Evolutionary conservation across 2,888 invertebrate species (phyloP).

Genomic region (Xanthia togata): DNA sequence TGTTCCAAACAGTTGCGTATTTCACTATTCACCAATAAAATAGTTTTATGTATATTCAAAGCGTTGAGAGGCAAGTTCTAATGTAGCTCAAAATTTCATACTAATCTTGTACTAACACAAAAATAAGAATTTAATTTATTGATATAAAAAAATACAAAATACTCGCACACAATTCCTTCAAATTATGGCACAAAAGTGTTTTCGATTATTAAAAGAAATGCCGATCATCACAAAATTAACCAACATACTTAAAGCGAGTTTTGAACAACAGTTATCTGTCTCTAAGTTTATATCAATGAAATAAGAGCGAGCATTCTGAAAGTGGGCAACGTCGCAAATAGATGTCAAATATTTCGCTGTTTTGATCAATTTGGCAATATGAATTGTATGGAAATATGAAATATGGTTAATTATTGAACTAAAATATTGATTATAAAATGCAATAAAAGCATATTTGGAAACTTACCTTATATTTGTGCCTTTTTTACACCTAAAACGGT

Average conservation of each 20-base stretch:
- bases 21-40: constrained; percentile 13
- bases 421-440: too few species aligned
- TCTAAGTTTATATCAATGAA: constrained; percentile 5
- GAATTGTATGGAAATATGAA: too few species aligned
- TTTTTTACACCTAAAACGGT: too few species aligned
- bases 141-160: constrained; percentile 9
- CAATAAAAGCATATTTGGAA: too few species aligned
- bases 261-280: background rate
- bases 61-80: constrained; percentile 49
- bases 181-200: background rate
- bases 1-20: background rate
- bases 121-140: constrained; percentile 12
- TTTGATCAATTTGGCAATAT: too few species aligned
- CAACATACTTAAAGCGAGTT: too few species aligned
- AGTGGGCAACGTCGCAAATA: too few species aligned
- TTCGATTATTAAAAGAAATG: background rate
- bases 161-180: background rate
- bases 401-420: too few species aligned
- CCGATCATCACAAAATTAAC: background rate
- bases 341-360: too few species aligned
- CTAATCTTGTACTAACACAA: constrained; percentile 44
- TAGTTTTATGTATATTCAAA: constrained; percentile 17
- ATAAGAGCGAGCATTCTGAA: too few species aligned
- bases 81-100: constrained; percentile 35
- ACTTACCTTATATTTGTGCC: too few species aligned